phyloP scores from a whole-genome alignment of 2,888 invertebrate species.

The Nephrotoma appendiculata region DNA sequence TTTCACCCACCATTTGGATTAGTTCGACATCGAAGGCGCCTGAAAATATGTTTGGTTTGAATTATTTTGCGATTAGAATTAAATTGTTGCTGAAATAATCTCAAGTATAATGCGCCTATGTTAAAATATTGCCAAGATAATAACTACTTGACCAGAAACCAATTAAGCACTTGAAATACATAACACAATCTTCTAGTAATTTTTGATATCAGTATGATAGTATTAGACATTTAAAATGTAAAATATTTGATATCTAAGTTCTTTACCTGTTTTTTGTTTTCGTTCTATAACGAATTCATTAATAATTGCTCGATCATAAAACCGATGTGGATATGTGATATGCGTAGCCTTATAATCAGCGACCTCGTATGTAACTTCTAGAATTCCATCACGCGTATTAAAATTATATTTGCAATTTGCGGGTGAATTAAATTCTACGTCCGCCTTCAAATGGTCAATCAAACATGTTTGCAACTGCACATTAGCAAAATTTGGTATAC shows the following conservation, averaged over 20 bases:
- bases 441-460: not conserved
- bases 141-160: no score
- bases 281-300: constrained; percentile 21
- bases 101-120: no score
- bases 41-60: not conserved
- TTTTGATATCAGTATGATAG: no score
- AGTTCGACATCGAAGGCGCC: not conserved
- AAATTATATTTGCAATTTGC: constrained; percentile 30
- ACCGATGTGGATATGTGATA: constrained; percentile 29
- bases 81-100: no score
- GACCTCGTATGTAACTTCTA: constrained; percentile 18
- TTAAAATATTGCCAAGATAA: no score
- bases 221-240: not conserved
- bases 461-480: constrained; percentile 17
- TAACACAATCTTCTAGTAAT: no score
- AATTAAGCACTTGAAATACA: no score
- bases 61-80: not conserved
- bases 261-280: not conserved
- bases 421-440: not conserved
- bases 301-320: constrained; percentile 28
- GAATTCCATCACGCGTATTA: constrained; percentile 34
- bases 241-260: not conserved
- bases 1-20: not conserved
- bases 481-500: constrained; percentile 45
- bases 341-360: constrained; percentile 13